These are phyloP conservation scores for Perodicticus potto DNA, from an alignment of 2,797 vertebrate species.

Conservation along the genomic window DNA sequence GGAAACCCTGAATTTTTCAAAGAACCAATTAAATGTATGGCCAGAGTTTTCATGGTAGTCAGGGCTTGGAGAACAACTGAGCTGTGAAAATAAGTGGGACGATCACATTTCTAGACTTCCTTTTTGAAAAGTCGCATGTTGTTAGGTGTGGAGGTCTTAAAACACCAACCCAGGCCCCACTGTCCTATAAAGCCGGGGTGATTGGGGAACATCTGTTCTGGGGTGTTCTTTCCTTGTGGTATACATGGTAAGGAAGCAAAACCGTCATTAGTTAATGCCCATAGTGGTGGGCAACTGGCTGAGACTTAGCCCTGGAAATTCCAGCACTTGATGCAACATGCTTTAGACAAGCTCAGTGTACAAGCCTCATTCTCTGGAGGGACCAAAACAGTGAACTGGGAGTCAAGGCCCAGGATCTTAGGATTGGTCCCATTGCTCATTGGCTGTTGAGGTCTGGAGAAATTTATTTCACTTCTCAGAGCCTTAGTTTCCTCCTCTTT, in stretches of 20 bases:
- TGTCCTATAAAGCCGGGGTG: not conserved
- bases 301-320: not conserved
- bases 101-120: not conserved
- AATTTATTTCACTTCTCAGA: not conserved
- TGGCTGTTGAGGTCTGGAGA: not conserved
- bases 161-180: not conserved
- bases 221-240: not conserved
- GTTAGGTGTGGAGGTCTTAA: not conserved
- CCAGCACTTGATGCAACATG: not conserved
- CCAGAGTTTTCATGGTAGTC: not conserved
- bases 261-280: not conserved
- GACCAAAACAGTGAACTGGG: not conserved
- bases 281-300: not conserved
- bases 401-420: not conserved
- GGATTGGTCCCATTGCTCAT: not conserved
- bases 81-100: not conserved
- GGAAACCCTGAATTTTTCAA: constrained; percentile 47
- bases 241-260: not conserved
- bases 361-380: not conserved
- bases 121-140: not conserved
- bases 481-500: not conserved
- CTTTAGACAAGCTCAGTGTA: not conserved
- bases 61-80: not conserved
- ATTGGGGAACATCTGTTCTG: not conserved
- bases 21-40: not conserved